Evolutionary conservation across 2,888 invertebrate species (phyloP).

Genomic region (Siphonodentalium dalli): DNA sequence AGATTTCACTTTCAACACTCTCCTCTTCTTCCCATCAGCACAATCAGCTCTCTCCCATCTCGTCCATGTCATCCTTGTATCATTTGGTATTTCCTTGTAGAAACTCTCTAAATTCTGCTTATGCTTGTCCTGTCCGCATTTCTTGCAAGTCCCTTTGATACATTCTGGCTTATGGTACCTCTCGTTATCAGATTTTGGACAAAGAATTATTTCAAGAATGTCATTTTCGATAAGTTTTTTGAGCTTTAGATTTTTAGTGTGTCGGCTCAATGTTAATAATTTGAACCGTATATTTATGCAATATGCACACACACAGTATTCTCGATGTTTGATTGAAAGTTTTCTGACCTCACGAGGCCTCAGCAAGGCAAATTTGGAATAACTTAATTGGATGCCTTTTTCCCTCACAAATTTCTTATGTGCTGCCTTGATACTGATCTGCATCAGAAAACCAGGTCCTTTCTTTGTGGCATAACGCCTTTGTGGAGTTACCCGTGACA

Average conservation of each 20-base stretch:
- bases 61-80: constrained; percentile 13
- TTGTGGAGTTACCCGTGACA: constrained; percentile 20
- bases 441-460: constrained; percentile 26
- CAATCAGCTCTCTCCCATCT: constrained; percentile 15
- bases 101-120: constrained; percentile 9
- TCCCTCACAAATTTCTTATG: constrained; percentile 14
- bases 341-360: constrained; percentile 22
- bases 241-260: neutral
- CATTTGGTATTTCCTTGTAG: constrained; percentile 12
- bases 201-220: constrained; percentile 23
- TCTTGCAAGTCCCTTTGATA: constrained; percentile 22
- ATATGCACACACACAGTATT: constrained; percentile 29
- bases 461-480: constrained; percentile 27
- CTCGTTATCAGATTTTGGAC: constrained; percentile 23
- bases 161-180: constrained; percentile 20
- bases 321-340: constrained; percentile 16
- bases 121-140: constrained; percentile 21
- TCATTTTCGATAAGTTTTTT: constrained; percentile 22
- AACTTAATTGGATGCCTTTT: constrained; percentile 13
- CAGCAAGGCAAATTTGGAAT: constrained; percentile 19
- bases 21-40: constrained; percentile 7
- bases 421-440: constrained; percentile 25
- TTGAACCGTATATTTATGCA: constrained; percentile 32
- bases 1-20: constrained; percentile 16
- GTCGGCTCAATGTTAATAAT: constrained; percentile 20